Base-by-base conservation (phyloP, 2,888 invertebrate species). In the Nomada hirtipes region DNA sequence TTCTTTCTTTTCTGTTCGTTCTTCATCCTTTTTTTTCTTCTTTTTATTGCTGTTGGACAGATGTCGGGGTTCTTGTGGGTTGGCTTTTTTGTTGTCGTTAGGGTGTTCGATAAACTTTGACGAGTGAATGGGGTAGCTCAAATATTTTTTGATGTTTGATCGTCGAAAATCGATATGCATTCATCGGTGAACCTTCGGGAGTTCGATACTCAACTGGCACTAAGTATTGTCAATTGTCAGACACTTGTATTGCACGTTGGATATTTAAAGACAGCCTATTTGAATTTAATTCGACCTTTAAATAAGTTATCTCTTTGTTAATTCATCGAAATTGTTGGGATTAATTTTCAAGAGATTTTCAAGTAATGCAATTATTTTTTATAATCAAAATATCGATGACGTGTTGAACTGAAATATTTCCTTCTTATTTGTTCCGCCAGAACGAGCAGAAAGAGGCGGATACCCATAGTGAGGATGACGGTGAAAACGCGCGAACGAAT, bases 381-480 rank as follows among this genome's bases (percentile, higher is more conserved):
- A 13, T n/a, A 59, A 29, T 18, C n/a, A 59, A 11, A n/a, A 2
- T 44, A 1, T 26, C 0, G 11, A 2, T 29, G 7, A 4, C 10
- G 29, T 23, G 36, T 18, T 18, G 15, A 68, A 20, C 23, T 4
- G 55, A 55, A 55, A 26, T 36, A 78, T 59, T 23, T 18, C 11
- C 15, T 4, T 61, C 44, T 20, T n/a, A 26, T 44, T 13, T 4
- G n/a, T n/a, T 52, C 11, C 60, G 26, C 15, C 53, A 86, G 87
- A 85, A 73, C 26, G 77, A 85, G 57, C 79, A 78, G 81, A 94
- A 95, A 77, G 94, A 95, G 65, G 94, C 94, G 76, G 94, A 94
- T 80, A 95, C 95, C 70, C 92, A 92, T 69, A 93, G 91, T 78
- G 93, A 94, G 57, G 93, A 93, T 42, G 92, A 93, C 71, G 95